Base-by-base conservation (phyloP, 2,888 invertebrate species). In the Neoaliturus tenellus region DNA sequence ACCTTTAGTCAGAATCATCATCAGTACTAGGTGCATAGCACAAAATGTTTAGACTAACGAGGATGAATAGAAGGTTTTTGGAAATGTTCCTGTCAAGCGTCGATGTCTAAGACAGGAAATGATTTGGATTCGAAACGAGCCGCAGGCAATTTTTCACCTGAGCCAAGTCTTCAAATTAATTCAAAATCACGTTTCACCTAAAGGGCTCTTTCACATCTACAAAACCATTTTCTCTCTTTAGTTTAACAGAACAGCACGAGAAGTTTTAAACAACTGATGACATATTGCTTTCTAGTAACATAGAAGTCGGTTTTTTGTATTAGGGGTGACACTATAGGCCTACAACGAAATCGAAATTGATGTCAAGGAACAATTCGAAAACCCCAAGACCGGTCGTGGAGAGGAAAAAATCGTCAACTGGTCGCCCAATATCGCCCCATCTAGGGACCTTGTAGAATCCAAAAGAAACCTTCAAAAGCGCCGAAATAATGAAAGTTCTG, bases 101-200 rank as follows among this genome's bases (percentile, higher is more conserved):
- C n/a, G n/a, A n/a, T n/a, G n/a, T n/a, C n/a, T n/a, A 31, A 31
- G 28, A 62, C 31, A 62, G 62, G 28, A 62, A 28, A 62, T 31
- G 17, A 6, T 23, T 17, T 23, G 10, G 51, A 6, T 31, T 12
- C 28, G 31, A 55, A 14, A 28, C 62, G 2, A 28, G 28, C 4
- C 51, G 20, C 25, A 62, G 28, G 62, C 17, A 14, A 62, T 62
- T 28, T 62, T 28, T 62, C 62, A 62, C 62, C 58, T 58, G 58
- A 20, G 23, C 62, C 14, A 62, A 62, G 28, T 28, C 28, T 14
- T 28, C 5, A 28, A 5, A 62, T 62, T 20, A 62, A 62, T 62
- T 62, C 62, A 14, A 14, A 62, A 28, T 10, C 62, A 62, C 62
- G 62, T 17, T 8, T 48, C 48, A 2, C 44, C 2, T 14, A 44